Base-by-base conservation (phyloP, 2,113 vertebrate species). In the Tinamus guttatus region DNA sequence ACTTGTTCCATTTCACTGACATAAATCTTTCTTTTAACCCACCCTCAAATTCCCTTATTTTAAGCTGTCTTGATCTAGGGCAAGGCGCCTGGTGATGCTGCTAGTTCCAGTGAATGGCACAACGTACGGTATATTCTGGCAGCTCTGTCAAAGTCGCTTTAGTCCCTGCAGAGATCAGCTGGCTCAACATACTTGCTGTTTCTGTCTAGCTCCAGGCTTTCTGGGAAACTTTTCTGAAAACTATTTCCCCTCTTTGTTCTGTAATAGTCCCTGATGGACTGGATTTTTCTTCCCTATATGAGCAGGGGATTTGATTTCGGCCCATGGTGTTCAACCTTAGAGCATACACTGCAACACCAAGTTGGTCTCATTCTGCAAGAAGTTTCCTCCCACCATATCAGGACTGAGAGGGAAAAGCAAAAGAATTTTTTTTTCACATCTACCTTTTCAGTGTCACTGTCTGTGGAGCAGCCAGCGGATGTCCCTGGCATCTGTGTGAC, bases 121-220 rank as follows among this genome's bases (percentile, higher is more conserved):
- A 93, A 92, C 77, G 93, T 94, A 40, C 36, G 96, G 97, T 28
- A 67, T 77, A 91, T 97, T 96, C 95, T 93, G 87, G 64, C 92
- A 89, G 85, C 63, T 52, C 52, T 8, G 5, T 59, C 12, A 5
- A 52, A 13, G 0, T 85, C 1, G 0, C 68, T 94, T 94, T 80
- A 78, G 89, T 71, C 69, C 64, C 92, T 73, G 81, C 74, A 52
- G 93, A 95, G 91, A 91, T 95, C 87, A 68, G 67, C 82, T n/a
- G 8, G 95, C 92, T 86, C 47, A 87, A 90, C 67, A 77, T 54
- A 95, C 90, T 86, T 95, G 71, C 95, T 91, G 59, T 90, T 95
- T 89, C 91, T 90, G 74, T 76, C 79, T 43, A 8, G 70, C 67
- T 62, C 56, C 82, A 45, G 47, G 75, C 76, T 90, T 97, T 97